These are phyloP conservation scores for Ciconia nigra DNA, from an alignment of 2,797 vertebrate species.

Conservation along the genomic window DNA sequence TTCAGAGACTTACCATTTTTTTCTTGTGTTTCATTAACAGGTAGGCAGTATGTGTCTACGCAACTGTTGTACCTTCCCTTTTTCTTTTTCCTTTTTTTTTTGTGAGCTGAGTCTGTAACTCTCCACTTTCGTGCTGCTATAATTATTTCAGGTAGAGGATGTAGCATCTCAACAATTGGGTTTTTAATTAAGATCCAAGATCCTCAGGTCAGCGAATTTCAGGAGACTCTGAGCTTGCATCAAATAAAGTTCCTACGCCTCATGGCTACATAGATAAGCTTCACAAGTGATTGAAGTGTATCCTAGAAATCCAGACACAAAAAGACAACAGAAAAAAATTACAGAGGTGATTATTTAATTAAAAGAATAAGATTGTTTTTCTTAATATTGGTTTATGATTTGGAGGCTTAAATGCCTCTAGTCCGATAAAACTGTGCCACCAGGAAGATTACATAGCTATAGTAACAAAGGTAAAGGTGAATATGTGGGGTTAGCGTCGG, in stretches of 20 bases:
- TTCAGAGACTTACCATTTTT: neutral
- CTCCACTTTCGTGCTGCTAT: neutral
- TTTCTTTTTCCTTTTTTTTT: too few species aligned
- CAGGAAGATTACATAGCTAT: neutral
- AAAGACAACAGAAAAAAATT: neutral
- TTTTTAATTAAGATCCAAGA: neutral
- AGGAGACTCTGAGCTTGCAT: neutral
- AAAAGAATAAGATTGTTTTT: neutral
- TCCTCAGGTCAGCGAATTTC: neutral
- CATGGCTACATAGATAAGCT: neutral
- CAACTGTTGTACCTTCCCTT: neutral
- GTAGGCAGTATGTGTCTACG: neutral
- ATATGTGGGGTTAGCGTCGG: rapidly evolving
- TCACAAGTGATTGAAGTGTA: neutral
- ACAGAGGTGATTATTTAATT: neutral
- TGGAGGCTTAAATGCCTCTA: neutral
- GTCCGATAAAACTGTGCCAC: neutral
- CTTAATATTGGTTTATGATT: neutral
- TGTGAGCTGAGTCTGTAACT: neutral
- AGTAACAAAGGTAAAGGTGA: neutral
- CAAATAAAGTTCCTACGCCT: neutral
- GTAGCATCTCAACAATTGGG: neutral
- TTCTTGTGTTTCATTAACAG: neutral
- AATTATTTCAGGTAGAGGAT: neutral
- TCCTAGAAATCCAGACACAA: neutral